Percentiles rank a stretch among this genome's conserved stretches.
Conservation (phyloP, 2,113 vertebrate genomes). For the Ahaetulla prasina region DNA sequence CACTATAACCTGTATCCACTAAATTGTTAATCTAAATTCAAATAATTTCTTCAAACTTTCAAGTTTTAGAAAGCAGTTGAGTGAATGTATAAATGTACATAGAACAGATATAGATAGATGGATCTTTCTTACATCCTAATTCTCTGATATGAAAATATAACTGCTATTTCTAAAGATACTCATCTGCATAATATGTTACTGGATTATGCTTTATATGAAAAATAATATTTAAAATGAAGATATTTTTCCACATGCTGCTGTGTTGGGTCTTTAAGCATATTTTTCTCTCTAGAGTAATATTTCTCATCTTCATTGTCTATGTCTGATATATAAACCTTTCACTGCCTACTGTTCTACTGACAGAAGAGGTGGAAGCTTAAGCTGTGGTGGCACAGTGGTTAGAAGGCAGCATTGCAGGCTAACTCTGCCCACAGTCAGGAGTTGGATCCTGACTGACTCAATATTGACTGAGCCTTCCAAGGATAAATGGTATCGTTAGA, state of each 20-base stretch:
- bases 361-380: neutral
- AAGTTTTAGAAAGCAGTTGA: constrained; percentile 17
- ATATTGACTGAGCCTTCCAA: neutral
- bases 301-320: neutral
- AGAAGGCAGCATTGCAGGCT: neutral
- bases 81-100: neutral
- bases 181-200: constrained; percentile 34
- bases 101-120: too few species aligned
- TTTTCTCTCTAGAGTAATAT: neutral
- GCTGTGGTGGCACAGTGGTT: neutral
- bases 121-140: neutral
- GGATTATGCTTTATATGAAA: constrained; percentile 3
- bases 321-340: neutral
- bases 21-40: neutral
- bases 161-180: constrained; percentile 21
- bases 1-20: neutral
- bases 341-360: neutral
- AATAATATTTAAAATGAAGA: neutral
- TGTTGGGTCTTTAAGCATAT: neutral
- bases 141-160: constrained; percentile 1
- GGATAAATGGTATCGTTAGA: neutral
- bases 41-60: neutral
- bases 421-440: neutral
- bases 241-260: neutral
- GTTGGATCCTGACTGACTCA: neutral